Conservation (phyloP, 2,113 vertebrate genomes). For the Microtus ochrogaster region DNA sequence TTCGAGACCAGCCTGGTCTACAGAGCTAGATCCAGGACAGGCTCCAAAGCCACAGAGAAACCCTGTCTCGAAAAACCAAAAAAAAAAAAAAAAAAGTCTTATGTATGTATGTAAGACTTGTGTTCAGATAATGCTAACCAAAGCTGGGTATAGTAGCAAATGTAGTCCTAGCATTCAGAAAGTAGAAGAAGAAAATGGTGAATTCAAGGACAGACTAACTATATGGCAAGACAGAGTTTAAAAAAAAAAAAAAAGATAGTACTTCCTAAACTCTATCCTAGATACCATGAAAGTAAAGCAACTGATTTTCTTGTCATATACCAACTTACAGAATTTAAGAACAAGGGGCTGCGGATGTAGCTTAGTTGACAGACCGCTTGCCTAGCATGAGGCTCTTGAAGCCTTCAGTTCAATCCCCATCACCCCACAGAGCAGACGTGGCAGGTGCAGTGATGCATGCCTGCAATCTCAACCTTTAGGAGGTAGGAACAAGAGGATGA, state of each 20-base stretch:
- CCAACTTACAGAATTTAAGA: constrained; percentile 25
- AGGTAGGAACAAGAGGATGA: not conserved
- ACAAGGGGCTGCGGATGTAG: not conserved
- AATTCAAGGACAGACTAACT: not conserved
- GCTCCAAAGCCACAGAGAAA: no score
- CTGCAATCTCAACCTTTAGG: not conserved
- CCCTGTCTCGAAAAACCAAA: no score
- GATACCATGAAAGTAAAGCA: constrained; percentile 40
- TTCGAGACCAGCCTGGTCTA: no score
- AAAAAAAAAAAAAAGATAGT: not conserved
- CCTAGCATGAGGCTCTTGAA: not conserved
- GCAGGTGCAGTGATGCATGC: not conserved
- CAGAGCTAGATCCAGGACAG: no score
- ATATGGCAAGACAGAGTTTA: not conserved
- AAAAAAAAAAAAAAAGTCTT: no score
- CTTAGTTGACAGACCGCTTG: not conserved
- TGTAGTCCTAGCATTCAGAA: not conserved
- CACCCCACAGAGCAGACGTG: not conserved
- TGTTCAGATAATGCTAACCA: constrained; percentile 39
- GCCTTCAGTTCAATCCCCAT: no score
- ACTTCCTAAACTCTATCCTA: not conserved
- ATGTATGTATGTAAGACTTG: not conserved
- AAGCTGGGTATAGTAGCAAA: not conserved
- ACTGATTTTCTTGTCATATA: constrained; percentile 30
- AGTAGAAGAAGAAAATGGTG: not conserved